These are phyloP conservation scores for Pogonus chalceus DNA, from an alignment of 1,140 invertebrate species.

Conservation along the genomic window DNA sequence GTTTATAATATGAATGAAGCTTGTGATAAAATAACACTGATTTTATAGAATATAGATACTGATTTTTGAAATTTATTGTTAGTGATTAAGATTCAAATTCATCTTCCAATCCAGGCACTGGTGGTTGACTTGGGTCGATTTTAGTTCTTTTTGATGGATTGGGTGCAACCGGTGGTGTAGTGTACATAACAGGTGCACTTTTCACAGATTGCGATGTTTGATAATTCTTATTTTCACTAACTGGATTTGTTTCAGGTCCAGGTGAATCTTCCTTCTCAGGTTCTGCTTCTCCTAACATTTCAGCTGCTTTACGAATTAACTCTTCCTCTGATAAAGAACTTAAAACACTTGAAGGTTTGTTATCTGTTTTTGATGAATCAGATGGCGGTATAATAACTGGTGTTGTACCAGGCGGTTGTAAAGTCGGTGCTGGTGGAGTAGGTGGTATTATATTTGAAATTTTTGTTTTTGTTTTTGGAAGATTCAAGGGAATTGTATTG, in stretches of 20 bases:
- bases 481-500: constrained; percentile 33
- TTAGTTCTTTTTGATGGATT: constrained; percentile 14
- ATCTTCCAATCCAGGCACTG: constrained; percentile 23
- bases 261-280: constrained; percentile 6
- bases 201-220: not conserved
- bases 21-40: no score
- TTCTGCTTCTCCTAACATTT: constrained; percentile 39
- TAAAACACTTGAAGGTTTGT: constrained; percentile 34
- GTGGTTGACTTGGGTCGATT: constrained; percentile 20
- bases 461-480: constrained; percentile 20
- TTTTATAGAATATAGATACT: no score
- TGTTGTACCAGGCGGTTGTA: constrained; percentile 9
- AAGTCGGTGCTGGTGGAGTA: not conserved
- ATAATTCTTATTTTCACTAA: constrained; percentile 8
- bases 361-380: constrained; percentile 13
- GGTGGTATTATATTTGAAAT: constrained; percentile 10
- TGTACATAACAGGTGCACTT: not conserved
- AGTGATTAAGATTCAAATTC: no score
- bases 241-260: not conserved
- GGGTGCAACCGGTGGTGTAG: not conserved
- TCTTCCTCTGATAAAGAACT: constrained; percentile 43
- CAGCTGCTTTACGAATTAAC: constrained; percentile 44
- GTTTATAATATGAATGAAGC: no score
- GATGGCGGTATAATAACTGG: constrained; percentile 21
- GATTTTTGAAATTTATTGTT: no score